Percentiles rank a stretch among this genome's conserved stretches.
Conservation (phyloP, 2,888 invertebrate genomes). For the Drosophila subsilvestris region DNA sequence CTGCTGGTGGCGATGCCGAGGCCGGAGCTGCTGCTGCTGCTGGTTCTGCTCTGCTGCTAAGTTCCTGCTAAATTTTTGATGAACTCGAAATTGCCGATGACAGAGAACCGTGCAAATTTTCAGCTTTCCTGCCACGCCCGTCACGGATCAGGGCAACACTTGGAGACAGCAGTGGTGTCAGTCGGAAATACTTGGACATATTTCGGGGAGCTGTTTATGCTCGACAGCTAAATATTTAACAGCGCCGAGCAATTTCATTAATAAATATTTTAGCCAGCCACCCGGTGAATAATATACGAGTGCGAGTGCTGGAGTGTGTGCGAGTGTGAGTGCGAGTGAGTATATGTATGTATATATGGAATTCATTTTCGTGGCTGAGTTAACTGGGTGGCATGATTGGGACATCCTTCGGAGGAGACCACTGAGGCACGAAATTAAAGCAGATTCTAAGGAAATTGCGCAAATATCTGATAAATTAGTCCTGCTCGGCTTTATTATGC, state of each 20-base stretch:
- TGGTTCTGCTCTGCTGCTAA: slow-evolving; percentile 17
- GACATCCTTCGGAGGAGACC: slow-evolving; percentile 22
- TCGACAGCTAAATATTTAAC: slow-evolving; percentile 60
- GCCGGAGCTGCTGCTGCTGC: slow-evolving; percentile 3
- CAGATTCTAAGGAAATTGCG: slow-evolving; percentile 28
- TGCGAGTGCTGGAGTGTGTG: slow-evolving; percentile 5
- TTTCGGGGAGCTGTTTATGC: slow-evolving; percentile 40
- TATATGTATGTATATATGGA: not conserved
- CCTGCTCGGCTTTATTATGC: slow-evolving; percentile 55
- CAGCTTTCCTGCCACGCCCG: slow-evolving; percentile 2
- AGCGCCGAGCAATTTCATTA: slow-evolving; percentile 67
- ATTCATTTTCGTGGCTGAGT: slow-evolving; percentile 23
- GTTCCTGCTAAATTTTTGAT: slow-evolving; percentile 68
- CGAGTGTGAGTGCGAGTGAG: not conserved
- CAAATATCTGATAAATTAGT: slow-evolving; percentile 66
- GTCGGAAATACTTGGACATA: slow-evolving; percentile 33
- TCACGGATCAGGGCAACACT: slow-evolving; percentile 31
- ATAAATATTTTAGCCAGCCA: slow-evolving; percentile 55
- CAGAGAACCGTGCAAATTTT: slow-evolving; percentile 63
- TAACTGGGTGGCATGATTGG: slow-evolving; percentile 26
- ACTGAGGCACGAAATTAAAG: slow-evolving; percentile 38
- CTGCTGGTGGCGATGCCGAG: not conserved
- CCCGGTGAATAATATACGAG: slow-evolving; percentile 50
- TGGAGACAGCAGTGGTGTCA: slow-evolving; percentile 17
- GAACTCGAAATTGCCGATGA: slow-evolving; percentile 70